These are phyloP conservation scores for Malthinus seriepunctatus DNA, from an alignment of 2,888 invertebrate species.

Conservation along the genomic window DNA sequence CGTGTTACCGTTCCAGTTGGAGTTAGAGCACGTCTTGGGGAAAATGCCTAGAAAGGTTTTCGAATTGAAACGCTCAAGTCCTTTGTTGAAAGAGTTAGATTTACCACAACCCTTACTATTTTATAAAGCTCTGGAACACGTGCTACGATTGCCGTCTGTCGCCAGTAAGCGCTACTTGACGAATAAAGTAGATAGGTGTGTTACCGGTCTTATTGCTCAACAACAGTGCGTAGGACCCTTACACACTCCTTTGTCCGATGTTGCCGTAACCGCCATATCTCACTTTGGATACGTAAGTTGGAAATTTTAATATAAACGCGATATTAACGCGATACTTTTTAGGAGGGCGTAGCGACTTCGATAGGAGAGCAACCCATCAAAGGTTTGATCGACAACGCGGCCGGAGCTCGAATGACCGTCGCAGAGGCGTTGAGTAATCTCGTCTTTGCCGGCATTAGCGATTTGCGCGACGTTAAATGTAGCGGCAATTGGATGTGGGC, in stretches of 20 bases:
- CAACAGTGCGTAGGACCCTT: conserved; percentile 98
- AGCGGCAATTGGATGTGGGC: conserved; percentile 99
- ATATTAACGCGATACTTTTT: background rate
- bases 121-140: conserved; percentile 71
- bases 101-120: conserved; percentile 64
- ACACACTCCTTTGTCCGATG: conserved; percentile 95
- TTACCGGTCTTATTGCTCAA: conserved; percentile 92
- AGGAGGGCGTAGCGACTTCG: conserved; percentile 87
- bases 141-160: conserved; percentile 87
- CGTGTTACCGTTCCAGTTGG: conserved; percentile 81
- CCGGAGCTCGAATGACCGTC: conserved; percentile 92
- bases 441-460: conserved; percentile 71
- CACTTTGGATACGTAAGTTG: conserved; percentile 71
- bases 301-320: background rate
- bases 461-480: conserved; percentile 88
- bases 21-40: conserved; percentile 85
- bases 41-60: conserved; percentile 80
- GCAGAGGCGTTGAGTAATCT: conserved; percentile 94
- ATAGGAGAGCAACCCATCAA: conserved; percentile 98
- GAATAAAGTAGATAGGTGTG: conserved; percentile 94
- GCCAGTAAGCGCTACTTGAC: conserved; percentile 94
- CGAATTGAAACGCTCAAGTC: conserved; percentile 49
- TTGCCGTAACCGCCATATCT: conserved; percentile 86
- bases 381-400: conserved; percentile 78
- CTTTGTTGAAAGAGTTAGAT: conserved; percentile 41